Evolutionary conservation across 2,113 vertebrate species (phyloP).

Genomic region (Xiphorhynchus elegans): DNA sequence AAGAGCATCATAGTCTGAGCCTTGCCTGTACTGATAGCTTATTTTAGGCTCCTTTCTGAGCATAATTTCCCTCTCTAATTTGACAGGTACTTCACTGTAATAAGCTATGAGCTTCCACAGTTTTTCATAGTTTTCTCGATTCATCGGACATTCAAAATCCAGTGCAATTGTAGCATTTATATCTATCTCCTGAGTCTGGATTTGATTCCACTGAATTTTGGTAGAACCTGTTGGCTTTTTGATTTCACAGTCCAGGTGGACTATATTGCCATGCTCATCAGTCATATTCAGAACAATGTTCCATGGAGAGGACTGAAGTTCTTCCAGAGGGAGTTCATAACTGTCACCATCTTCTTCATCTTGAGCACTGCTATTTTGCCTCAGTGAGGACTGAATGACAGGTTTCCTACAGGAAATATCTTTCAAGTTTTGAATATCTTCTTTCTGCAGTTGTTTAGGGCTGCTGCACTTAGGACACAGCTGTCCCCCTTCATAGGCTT

Average conservation of each 20-base stretch:
- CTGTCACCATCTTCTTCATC: constrained; percentile 59
- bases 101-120: constrained; percentile 92
- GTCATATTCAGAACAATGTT: constrained; percentile 83
- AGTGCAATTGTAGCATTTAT: constrained; percentile 78
- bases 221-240: constrained; percentile 57
- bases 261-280: constrained; percentile 87
- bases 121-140: constrained; percentile 82
- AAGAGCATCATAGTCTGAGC: constrained; percentile 77
- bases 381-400: constrained; percentile 72
- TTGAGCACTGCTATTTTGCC: constrained; percentile 39
- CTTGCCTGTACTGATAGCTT: constrained; percentile 81
- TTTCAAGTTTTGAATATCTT: constrained; percentile 73
- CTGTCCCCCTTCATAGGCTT: constrained; percentile 80
- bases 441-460: constrained; percentile 71
- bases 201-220: constrained; percentile 78
- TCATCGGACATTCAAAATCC: constrained; percentile 84
- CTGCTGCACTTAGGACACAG: constrained; percentile 83
- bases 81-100: constrained; percentile 88
- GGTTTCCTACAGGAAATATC: constrained; percentile 80
- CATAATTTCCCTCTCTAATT: constrained; percentile 73
- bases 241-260: constrained; percentile 80
- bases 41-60: constrained; percentile 68
- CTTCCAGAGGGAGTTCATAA: constrained; percentile 34
- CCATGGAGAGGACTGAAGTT: constrained; percentile 73
- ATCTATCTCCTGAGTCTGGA: constrained; percentile 67